Percentiles rank a stretch among this genome's conserved stretches.
phyloP scores from a whole-genome alignment of 2,113 vertebrate genomes.

The Mesocricetus auratus region DNA sequence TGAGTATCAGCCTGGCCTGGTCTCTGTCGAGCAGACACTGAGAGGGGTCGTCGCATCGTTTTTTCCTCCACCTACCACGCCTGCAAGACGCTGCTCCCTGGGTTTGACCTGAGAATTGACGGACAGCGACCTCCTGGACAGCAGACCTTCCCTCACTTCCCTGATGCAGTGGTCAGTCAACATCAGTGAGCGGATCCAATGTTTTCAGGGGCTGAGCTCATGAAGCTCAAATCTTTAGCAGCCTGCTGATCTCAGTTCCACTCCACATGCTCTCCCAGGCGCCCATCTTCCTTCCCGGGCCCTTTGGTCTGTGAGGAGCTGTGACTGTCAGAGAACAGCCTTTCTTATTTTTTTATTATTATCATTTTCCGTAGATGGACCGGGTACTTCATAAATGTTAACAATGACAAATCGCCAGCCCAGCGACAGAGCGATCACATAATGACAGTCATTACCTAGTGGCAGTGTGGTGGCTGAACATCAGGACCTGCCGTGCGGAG shows the following conservation, averaged over 20 bases:
- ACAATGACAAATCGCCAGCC: slow-evolving; percentile 56
- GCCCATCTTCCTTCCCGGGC: neutral
- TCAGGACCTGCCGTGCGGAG: accelerated
- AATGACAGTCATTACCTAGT: slow-evolving; percentile 36
- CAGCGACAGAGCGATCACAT: neutral
- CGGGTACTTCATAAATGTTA: slow-evolving; percentile 28
- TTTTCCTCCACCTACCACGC: accelerated
- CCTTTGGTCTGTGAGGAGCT: neutral
- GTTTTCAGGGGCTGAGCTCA: accelerated
- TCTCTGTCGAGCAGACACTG: neutral
- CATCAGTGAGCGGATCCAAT: accelerated
- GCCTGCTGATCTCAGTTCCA: neutral
- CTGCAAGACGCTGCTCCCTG: accelerated
- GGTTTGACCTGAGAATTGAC: neutral
- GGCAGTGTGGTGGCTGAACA: neutral
- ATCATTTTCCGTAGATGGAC: slow-evolving; percentile 61
- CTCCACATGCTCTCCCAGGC: accelerated
- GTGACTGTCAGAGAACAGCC: neutral
- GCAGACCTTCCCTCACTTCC: too few species aligned
- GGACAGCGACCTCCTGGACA: neutral
- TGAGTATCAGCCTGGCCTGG: accelerated
- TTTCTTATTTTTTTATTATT: neutral
- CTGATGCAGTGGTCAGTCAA: accelerated
- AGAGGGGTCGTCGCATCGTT: accelerated
- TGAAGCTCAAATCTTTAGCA: neutral